Conservation (phyloP, 1,140 invertebrate genomes). For the Phenacoccus solenopsis region DNA sequence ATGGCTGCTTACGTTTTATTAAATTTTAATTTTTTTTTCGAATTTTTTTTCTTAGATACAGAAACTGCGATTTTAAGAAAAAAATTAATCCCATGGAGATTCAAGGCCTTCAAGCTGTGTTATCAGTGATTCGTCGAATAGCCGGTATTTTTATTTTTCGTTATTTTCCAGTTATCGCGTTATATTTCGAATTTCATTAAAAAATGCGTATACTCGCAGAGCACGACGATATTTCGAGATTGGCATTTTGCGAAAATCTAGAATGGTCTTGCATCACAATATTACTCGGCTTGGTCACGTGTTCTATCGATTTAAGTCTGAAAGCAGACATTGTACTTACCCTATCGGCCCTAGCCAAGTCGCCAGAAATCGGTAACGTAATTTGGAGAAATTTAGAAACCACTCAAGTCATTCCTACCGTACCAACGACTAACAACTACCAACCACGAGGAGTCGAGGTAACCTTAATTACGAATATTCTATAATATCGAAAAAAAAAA, state of each 20-base stretch:
- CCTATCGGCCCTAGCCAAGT: slow-evolving; percentile 59
- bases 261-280: slow-evolving; percentile 68
- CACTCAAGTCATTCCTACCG: slow-evolving; percentile 64
- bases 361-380: slow-evolving; percentile 58
- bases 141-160: slow-evolving; percentile 35
- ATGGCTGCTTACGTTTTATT: too few relatives aligned
- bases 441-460: slow-evolving; percentile 49
- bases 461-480: slow-evolving; percentile 15
- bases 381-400: slow-evolving; percentile 76
- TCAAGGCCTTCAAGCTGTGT: slow-evolving; percentile 69
- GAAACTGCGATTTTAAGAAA: slow-evolving; percentile 51
- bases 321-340: slow-evolving; percentile 71
- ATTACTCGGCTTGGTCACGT: slow-evolving; percentile 67
- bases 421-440: slow-evolving; percentile 47
- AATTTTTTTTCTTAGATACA: slow-evolving; percentile 31
- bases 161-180: slow-evolving; percentile 1
- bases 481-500: too few relatives aligned
- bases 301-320: slow-evolving; percentile 66
- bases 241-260: slow-evolving; percentile 71
- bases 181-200: background rate
- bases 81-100: slow-evolving; percentile 71
- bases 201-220: slow-evolving; percentile 25
- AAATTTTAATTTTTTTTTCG: slow-evolving; percentile 12
- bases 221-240: slow-evolving; percentile 61
- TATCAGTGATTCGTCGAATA: slow-evolving; percentile 61